A percentile compares a stretch with the other conserved stretches of the same genome.
These are phyloP conservation scores for Lomographa bimaculata DNA, from an alignment of 2,888 invertebrate species.

Conservation along the genomic window DNA sequence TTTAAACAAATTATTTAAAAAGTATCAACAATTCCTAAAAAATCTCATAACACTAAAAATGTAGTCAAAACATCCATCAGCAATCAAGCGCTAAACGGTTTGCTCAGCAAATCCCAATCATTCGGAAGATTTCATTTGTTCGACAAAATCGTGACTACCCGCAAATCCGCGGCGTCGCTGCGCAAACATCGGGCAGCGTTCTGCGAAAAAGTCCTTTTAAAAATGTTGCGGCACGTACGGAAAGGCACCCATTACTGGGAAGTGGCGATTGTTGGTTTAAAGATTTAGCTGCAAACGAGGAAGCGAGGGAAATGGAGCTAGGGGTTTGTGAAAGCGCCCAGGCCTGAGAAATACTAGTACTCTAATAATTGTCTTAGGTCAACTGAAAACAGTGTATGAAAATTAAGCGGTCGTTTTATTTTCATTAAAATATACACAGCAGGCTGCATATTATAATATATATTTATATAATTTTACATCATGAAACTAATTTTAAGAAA, in stretches of 20 bases:
- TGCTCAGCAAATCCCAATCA: constrained; percentile 67
- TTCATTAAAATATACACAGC: too few relatives aligned
- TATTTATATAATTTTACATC: too few relatives aligned
- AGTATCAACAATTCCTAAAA: constrained; percentile 6
- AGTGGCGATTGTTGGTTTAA: constrained; percentile 79
- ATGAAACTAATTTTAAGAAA: too few relatives aligned
- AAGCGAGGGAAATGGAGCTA: constrained; percentile 35
- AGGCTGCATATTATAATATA: too few relatives aligned
- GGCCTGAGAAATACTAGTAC: too few relatives aligned
- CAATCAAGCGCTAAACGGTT: constrained; percentile 66
- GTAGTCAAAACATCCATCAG: constrained; percentile 34
- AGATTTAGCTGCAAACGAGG: constrained; percentile 71
- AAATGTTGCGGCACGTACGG: constrained; percentile 82
- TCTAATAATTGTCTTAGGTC: too few relatives aligned
- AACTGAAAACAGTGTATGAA: too few relatives aligned
- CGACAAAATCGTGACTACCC: constrained; percentile 73
- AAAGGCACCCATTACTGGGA: constrained; percentile 79
- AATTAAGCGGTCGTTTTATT: too few relatives aligned
- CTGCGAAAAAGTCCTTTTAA: constrained; percentile 83
- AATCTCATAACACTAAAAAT: too few relatives aligned
- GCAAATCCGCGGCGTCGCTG: constrained; percentile 50
- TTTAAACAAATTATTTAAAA: too few relatives aligned
- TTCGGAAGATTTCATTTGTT: constrained; percentile 72
- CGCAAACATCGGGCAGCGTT: constrained; percentile 68
- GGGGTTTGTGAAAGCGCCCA: constrained; percentile 21